Evolutionary conservation across 2,888 invertebrate species (phyloP).

Genomic region (Nomada goodeniana): DNA sequence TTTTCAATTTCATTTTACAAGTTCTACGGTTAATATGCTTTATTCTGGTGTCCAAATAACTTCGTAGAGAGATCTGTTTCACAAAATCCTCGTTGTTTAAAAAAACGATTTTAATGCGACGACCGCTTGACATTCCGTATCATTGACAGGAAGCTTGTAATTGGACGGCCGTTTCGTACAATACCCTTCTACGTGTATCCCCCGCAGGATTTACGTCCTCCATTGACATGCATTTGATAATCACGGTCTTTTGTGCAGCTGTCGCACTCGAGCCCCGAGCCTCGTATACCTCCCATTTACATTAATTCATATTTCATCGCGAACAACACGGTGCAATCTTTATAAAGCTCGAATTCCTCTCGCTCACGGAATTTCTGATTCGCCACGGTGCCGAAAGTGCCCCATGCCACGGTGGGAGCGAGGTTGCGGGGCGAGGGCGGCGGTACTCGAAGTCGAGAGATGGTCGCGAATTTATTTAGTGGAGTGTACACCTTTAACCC

Average conservation of each 20-base stretch:
- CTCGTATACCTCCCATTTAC: neutral
- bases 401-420: constrained; percentile 4
- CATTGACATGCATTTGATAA: constrained; percentile 32
- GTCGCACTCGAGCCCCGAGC: neutral
- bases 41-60: too few relatives aligned
- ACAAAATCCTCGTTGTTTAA: too few relatives aligned
- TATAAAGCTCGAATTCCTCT: constrained; percentile 45
- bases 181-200: neutral
- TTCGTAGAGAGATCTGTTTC: too few relatives aligned
- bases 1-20: too few relatives aligned
- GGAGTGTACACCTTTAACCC: constrained; percentile 74
- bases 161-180: neutral
- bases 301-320: constrained; percentile 46
- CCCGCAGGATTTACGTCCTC: neutral
- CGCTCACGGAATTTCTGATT: constrained; percentile 46
- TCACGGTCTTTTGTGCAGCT: constrained; percentile 12
- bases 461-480: constrained; percentile 70
- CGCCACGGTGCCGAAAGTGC: constrained; percentile 36
- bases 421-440: neutral
- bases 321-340: constrained; percentile 33
- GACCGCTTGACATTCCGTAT: neutral
- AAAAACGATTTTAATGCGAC: neutral
- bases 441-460: constrained; percentile 53
- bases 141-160: neutral
- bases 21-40: too few relatives aligned